Evolutionary conservation across 2,888 invertebrate species (phyloP).

Genomic region (Lapara coniferarum): DNA sequence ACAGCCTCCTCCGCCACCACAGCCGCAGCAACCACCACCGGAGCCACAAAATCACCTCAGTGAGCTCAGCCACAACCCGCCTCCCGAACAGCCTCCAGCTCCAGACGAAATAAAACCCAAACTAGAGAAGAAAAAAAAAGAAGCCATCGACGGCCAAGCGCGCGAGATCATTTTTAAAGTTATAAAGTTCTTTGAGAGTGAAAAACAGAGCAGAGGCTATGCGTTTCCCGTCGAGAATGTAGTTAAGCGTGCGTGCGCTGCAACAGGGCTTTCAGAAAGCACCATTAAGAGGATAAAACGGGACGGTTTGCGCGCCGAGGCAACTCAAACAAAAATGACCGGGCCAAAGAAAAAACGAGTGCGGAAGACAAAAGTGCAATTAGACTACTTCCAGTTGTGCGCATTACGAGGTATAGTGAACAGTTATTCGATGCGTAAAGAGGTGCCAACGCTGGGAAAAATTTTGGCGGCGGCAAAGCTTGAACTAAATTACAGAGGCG

Average conservation of each 20-base stretch:
- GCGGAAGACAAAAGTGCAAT: conserved; percentile 73
- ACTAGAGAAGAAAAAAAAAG: conserved; percentile 72
- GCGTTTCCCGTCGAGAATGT: conserved; percentile 77
- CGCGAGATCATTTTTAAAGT: conserved; percentile 76
- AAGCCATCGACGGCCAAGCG: conserved; percentile 77
- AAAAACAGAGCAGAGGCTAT: conserved; percentile 77
- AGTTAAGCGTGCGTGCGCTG: conserved; percentile 74
- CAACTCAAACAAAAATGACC: conserved; percentile 74
- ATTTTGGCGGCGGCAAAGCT: conserved; percentile 73
- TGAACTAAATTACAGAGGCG: conserved; percentile 72
- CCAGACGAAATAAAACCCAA: conserved; percentile 56
- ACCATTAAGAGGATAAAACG: conserved; percentile 76
- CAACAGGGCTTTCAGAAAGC: conserved; percentile 74
- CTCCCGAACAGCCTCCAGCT: conserved; percentile 41
- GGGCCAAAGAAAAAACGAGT: conserved; percentile 77
- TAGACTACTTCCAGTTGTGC: conserved; percentile 75
- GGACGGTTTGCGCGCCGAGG: conserved; percentile 72
- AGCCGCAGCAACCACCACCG: conserved; percentile 39
- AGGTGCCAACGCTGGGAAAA: conserved; percentile 74
- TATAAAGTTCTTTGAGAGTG: conserved; percentile 78
- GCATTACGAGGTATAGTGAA: conserved; percentile 74
- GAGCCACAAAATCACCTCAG: conserved; percentile 42
- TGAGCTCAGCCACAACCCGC: conserved; percentile 23
- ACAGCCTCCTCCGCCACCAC: conserved; percentile 38
- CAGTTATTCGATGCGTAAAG: conserved; percentile 70